Evolutionary conservation across 1,140 invertebrate genomes (phyloP), one percentile per base, ranked within the genome.

Genomic region (Dolichoris vasculosae): DNA sequence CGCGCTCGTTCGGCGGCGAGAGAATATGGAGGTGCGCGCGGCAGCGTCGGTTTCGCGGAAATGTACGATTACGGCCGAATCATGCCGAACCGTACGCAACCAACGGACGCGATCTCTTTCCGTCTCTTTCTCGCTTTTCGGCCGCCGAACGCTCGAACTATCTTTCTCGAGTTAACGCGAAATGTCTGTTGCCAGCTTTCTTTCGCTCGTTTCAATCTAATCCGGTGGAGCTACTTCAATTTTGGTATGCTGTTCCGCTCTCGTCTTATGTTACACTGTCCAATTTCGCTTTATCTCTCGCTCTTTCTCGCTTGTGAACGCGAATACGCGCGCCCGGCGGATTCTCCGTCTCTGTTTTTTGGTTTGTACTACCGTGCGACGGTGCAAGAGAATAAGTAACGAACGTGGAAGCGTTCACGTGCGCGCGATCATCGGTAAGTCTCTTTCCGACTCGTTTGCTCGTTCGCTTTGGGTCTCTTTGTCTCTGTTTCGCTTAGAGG

Each of bases 61-160:
- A 89, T 84, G 26, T 83, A 86, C 89, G 90, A 91, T 78, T 32
- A 48, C 38, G n/a, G 23, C 89, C 90, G 90, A 90, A 26, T 64
- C 26, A 35, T 38, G 15, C 76, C 88, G 88, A 87, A 38, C 38
- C 26, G 23, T 35, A 17, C 63, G 38, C 69, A 40, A n/a, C n/a
- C n/a, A 71, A 11, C 8, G 20, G 43, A 51, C 64, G 69, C 51
- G 32, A 11, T 80, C 38, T 67, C 20, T 43, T 38, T 17, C 59
- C n/a, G 13, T 43, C 38, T 64, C 78, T 26, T 7, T 69, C 63
- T 64, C 6, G 30, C 64, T 69, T 11, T 35, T 78, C 51, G 30
- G 3, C 26, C 20, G 17, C 38, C 38, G 2, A 69, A 38, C 20
- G 8, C 67, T 20, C 0, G 9, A 1, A 38, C 32, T 11, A 9